Evolutionary conservation across 2,888 invertebrate genomes (phyloP).

Genomic region (Blomia tropicalis): DNA sequence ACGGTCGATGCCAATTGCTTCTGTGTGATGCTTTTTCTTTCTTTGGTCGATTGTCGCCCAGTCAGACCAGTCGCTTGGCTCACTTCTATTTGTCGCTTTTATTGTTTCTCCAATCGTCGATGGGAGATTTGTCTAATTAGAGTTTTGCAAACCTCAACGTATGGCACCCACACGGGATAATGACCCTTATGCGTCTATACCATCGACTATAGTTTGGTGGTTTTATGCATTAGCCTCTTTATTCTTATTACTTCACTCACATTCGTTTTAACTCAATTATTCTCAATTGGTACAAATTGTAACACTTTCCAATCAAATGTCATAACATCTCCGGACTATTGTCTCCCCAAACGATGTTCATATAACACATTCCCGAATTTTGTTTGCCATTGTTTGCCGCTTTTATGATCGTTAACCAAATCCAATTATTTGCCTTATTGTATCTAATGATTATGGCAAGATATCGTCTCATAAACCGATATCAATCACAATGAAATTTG

Average conservation of each 20-base stretch:
- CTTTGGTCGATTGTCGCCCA: not conserved
- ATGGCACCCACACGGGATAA: conserved; percentile 7
- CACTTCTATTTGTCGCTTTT: not conserved
- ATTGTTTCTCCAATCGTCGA: not conserved
- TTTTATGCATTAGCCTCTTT: too few species aligned
- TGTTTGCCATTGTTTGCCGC: not conserved
- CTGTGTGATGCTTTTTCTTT: not conserved
- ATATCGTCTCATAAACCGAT: conserved; percentile 5
- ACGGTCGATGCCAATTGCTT: not conserved
- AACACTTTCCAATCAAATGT: not conserved
- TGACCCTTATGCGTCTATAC: too few species aligned
- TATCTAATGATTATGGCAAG: conserved; percentile 10
- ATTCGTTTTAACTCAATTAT: too few species aligned
- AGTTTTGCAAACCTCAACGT: conserved; percentile 7
- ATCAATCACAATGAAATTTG: conserved; percentile 1
- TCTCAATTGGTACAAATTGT: not conserved
- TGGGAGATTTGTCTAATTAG: not conserved
- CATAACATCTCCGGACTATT: not conserved
- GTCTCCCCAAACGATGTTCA: not conserved
- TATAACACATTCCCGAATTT: too few species aligned
- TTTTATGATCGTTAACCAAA: conserved; percentile 9
- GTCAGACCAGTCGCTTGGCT: not conserved
- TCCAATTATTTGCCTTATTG: conserved; percentile 7
- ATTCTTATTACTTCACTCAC: too few species aligned
- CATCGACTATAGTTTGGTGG: too few species aligned